phyloP scores from a whole-genome alignment of 2,797 vertebrate genomes.

The Hydrocynus forskahlii region DNA sequence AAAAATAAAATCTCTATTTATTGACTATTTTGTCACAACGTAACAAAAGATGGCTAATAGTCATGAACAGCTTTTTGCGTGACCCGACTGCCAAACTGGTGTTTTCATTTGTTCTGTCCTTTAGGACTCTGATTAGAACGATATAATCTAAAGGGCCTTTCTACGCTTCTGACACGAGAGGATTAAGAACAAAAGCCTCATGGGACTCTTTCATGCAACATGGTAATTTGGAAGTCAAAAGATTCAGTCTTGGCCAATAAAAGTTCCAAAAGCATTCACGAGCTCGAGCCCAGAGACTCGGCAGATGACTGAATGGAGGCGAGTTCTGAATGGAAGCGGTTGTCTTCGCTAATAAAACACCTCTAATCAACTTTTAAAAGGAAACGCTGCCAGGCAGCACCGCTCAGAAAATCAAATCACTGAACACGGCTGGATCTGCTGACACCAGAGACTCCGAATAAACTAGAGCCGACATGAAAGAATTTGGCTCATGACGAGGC shows the following conservation, averaged over 20 bases:
- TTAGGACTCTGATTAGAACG: slow-evolving; percentile 22
- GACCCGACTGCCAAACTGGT: too few relatives aligned
- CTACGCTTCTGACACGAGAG: background rate
- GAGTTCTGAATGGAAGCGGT: slow-evolving; percentile 32
- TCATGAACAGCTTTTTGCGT: too few relatives aligned
- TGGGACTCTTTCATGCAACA: slow-evolving; percentile 8
- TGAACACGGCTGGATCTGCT: background rate
- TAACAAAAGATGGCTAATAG: too few relatives aligned
- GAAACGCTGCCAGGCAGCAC: background rate
- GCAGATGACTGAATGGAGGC: slow-evolving; percentile 26
- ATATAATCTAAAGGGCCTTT: background rate
- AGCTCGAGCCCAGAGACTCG: background rate
- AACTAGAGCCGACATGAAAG: too few relatives aligned
- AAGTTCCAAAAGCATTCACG: slow-evolving; percentile 1
- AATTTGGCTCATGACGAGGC: background rate
- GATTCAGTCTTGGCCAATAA: slow-evolving; percentile 7
- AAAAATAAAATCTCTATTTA: too few relatives aligned
- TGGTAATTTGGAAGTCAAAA: slow-evolving; percentile 3
- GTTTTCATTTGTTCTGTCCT: background rate
- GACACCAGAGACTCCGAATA: slow-evolving; percentile 11
- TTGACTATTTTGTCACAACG: too few relatives aligned
- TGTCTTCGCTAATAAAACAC: slow-evolving; percentile 4
- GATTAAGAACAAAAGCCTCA: slow-evolving; percentile 6
- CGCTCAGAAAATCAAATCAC: background rate
- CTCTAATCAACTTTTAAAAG: slow-evolving; percentile 30